Percentiles rank a stretch among this genome's conserved stretches.
phyloP scores from a whole-genome alignment of 2,797 vertebrate genomes.

The Paramormyrops hopkinsi region DNA sequence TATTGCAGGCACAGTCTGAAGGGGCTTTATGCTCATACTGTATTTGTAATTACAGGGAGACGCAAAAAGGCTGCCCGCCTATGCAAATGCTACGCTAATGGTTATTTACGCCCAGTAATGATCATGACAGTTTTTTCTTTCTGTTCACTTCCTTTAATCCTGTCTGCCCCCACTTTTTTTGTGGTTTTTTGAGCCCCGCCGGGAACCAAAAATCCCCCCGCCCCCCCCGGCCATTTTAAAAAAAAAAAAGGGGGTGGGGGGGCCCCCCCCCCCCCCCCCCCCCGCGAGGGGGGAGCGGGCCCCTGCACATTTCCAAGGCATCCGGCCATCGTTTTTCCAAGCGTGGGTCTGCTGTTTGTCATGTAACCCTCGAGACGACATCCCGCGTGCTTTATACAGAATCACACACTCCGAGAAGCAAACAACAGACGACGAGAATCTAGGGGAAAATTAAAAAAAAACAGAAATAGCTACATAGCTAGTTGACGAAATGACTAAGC shows the following conservation, averaged over 20 bases:
- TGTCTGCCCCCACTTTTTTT: background rate
- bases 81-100: background rate
- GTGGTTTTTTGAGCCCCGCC: background rate
- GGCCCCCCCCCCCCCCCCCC: no score
- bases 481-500: background rate
- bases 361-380: background rate
- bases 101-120: background rate
- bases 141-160: background rate
- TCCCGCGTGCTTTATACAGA: background rate
- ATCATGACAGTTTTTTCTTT: background rate
- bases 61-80: background rate
- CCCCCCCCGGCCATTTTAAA: no score
- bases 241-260: background rate
- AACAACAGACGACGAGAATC: background rate
- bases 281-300: background rate
- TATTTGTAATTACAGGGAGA: constrained; percentile 19
- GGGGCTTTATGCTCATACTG: background rate
- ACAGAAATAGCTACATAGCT: background rate
- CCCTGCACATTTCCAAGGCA: background rate
- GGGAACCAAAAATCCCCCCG: no score
- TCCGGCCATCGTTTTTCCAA: background rate
- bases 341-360: background rate
- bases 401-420: background rate
- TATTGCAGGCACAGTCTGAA: background rate
- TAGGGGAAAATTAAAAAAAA: background rate